A percentile compares a stretch with the other conserved stretches of the same genome.
Conservation (phyloP, 2,113 vertebrate species). For the Xiphorhynchus elegans region DNA sequence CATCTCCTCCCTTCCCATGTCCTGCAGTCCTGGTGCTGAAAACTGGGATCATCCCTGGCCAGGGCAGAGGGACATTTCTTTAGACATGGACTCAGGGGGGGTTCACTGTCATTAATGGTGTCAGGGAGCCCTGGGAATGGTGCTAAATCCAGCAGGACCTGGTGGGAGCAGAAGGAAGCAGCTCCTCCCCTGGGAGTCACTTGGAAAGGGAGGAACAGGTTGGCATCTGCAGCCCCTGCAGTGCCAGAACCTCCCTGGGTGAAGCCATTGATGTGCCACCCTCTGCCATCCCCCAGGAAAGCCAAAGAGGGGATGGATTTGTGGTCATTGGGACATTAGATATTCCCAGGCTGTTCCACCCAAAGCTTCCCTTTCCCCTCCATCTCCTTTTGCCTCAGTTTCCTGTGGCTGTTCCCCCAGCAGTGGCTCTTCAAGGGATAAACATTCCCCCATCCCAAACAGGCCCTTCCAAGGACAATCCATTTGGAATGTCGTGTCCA, state of each 20-base stretch:
- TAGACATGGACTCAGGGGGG: background rate
- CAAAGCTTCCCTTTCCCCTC: background rate
- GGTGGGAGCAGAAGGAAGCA: background rate
- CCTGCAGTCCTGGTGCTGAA: fast-evolving
- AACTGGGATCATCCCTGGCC: background rate
- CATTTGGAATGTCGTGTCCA: background rate
- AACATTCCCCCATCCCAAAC: background rate
- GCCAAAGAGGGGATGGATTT: background rate
- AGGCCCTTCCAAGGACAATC: background rate
- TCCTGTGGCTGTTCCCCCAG: background rate
- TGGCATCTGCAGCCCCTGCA: background rate
- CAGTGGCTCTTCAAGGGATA: background rate
- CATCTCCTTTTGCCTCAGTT: background rate
- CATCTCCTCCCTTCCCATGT: background rate
- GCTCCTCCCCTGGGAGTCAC: background rate
- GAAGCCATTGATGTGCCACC: fast-evolving
- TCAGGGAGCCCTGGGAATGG: background rate
- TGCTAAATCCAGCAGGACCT: background rate
- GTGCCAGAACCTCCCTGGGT: background rate
- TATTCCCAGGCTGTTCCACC: background rate
- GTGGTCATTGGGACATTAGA: background rate
- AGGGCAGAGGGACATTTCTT: background rate
- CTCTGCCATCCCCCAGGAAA: background rate
- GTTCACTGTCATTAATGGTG: background rate
- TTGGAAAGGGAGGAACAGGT: background rate